Evolutionary conservation across 2,113 vertebrate genomes (phyloP), one percentile per base, ranked within the genome.

Genomic region (Natator depressus): DNA sequence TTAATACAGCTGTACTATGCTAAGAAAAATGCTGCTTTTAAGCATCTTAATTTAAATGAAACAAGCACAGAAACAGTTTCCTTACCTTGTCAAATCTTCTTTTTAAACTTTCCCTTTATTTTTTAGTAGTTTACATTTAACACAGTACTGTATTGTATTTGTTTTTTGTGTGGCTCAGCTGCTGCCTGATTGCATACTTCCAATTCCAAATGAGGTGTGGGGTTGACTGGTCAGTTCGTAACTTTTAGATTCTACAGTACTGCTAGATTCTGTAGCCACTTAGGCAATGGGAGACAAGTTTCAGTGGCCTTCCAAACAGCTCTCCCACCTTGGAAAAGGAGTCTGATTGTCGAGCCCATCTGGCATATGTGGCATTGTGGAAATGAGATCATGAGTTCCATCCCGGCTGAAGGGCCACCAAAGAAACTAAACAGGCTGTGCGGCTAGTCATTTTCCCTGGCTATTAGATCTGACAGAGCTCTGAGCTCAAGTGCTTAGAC

Each of bases 321-420:
- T 57, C 19, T 62, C 29, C 11, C 59, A 65, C 14, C 31, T 65
- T 65, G 59, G 59, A 35, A 65, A 29, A 65, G 57, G 7, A 65
- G 59, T 65, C 59, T 35, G 14, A 31, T 6, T 47, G 16, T 38
- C 20, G 29, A 53, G 2, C 50, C 22, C 3, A 0, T 0, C 46
- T 50, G n/a, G 29, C 12, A 31, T 14, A 31, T 4, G 35, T 80
- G 24, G 47, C 49, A 80, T 19, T 0, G 7, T n/a, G 27, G 19
- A 78, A 51, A 47, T 42, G 35, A 80, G 42, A 27, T n/a, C 53
- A 0, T 10, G 5, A 84, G 57, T 20, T 89, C 80, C 47, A 82
- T 0, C 35, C 6, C 19, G 62, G 62, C 17, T 69, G 62, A 69
- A 69, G 35, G 62, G 0, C 5, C 38, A 89, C 25, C 46, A 82